These are phyloP conservation scores for Anser cygnoides DNA, from an alignment of 2,113 vertebrate species.

Conservation along the genomic window DNA sequence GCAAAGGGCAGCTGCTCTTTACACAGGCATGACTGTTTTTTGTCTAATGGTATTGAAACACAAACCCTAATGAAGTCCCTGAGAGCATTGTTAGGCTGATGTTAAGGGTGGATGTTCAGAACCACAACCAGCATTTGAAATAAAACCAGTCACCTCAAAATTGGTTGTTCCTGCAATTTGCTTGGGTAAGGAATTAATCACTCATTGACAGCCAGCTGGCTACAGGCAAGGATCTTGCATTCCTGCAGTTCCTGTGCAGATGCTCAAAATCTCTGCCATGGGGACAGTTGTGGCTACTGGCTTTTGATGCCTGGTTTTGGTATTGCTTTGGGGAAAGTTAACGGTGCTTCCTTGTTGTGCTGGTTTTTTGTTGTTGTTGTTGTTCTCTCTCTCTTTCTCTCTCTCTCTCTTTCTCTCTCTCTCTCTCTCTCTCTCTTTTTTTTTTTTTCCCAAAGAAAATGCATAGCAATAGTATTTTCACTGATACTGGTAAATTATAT, in stretches of 20 bases:
- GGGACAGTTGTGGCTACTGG: background rate
- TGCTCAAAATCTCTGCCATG: background rate
- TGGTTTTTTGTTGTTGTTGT: too few species aligned
- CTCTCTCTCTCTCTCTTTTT: background rate
- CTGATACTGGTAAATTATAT: background rate
- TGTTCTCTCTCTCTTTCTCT: too few species aligned
- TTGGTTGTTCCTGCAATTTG: slow-evolving; percentile 14
- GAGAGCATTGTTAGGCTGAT: background rate
- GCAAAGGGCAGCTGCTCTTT: background rate
- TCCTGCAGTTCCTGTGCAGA: background rate
- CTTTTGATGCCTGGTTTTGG: background rate
- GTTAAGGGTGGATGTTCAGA: background rate
- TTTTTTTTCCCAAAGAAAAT: background rate
- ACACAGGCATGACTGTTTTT: background rate
- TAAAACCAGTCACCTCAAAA: background rate
- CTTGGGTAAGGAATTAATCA: background rate
- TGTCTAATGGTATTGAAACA: background rate
- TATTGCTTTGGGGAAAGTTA: background rate
- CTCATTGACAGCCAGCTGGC: background rate
- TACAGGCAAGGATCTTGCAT: background rate
- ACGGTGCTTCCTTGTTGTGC: background rate
- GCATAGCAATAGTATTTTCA: background rate
- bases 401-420: too few species aligned
- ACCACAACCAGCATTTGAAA: background rate
- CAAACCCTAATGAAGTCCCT: background rate